phyloP scores from a whole-genome alignment of 2,888 invertebrate genomes.

The Epirrhoe tristata region DNA sequence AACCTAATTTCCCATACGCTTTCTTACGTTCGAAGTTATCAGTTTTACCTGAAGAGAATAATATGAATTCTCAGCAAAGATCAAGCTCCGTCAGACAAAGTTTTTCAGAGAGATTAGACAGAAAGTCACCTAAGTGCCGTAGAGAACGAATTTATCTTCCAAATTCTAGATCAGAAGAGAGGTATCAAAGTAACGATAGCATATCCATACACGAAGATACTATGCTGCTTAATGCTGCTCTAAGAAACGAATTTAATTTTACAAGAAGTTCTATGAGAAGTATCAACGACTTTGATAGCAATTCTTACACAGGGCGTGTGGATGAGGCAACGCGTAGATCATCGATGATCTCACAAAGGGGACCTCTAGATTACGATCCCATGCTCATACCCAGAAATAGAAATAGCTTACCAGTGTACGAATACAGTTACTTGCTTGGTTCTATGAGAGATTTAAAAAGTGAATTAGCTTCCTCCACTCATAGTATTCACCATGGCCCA shows the following conservation, averaged over 20 bases:
- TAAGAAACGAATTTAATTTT: conserved; percentile 72
- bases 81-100: conserved; percentile 80
- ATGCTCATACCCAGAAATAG: conserved; percentile 80
- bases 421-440: conserved; percentile 72
- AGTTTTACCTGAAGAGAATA: conserved; percentile 91
- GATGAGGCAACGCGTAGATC: conserved; percentile 74
- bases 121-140: conserved; percentile 77
- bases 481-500: conserved; percentile 84
- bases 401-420: conserved; percentile 81
- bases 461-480: conserved; percentile 75
- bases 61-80: conserved; percentile 81
- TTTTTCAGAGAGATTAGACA: conserved; percentile 79
- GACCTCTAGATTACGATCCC: conserved; percentile 78
- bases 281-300: conserved; percentile 72
- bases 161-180: conserved; percentile 86
- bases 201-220: conserved; percentile 80
- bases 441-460: conserved; percentile 74
- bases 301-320: conserved; percentile 59
- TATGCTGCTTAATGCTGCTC: conserved; percentile 70
- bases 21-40: conserved; percentile 91
- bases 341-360: conserved; percentile 78
- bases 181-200: conserved; percentile 84
- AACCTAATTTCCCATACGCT: conserved; percentile 91
- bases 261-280: conserved; percentile 76
- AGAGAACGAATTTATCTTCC: conserved; percentile 72